Conservation (phyloP, 2,888 invertebrate genomes). For the Caenorhabditis sulstoni region DNA sequence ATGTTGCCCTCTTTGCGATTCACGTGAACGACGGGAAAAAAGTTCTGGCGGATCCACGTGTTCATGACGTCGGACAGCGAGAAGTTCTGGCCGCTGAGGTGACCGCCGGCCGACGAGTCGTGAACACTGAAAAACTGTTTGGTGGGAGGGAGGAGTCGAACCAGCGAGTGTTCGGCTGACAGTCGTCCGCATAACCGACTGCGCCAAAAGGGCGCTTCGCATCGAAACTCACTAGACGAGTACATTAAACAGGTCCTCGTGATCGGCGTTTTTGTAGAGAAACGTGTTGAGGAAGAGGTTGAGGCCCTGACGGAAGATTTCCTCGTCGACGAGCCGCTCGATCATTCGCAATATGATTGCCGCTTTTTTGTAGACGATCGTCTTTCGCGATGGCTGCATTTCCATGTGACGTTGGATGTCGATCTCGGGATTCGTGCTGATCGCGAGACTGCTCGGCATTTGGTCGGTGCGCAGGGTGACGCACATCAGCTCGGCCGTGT, state of each 20-base stretch:
- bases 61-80: slow-evolving; percentile 70
- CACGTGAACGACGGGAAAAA: slow-evolving; percentile 70
- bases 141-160: too few species aligned
- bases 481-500: slow-evolving; percentile 51
- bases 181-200: too few species aligned
- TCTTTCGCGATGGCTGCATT: slow-evolving; percentile 1
- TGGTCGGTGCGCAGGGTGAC: slow-evolving; percentile 45
- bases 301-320: slow-evolving; percentile 68
- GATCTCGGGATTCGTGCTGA: slow-evolving; percentile 24
- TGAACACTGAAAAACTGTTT: slow-evolving; percentile 65
- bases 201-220: neutral
- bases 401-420: slow-evolving; percentile 14
- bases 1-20: slow-evolving; percentile 52
- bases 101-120: slow-evolving; percentile 66
- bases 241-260: slow-evolving; percentile 70
- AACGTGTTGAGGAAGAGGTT: slow-evolving; percentile 63
- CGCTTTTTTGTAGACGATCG: slow-evolving; percentile 59
- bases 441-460: slow-evolving; percentile 9
- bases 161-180: too few species aligned
- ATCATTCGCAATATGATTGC: slow-evolving; percentile 71
- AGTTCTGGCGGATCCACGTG: slow-evolving; percentile 72
- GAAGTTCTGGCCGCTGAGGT: slow-evolving; percentile 65
- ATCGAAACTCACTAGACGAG: slow-evolving; percentile 63
- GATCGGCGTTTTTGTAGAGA: slow-evolving; percentile 71
- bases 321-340: slow-evolving; percentile 66